phyloP scores from a whole-genome alignment of 2,113 vertebrate species.

The Cranoglanis bouderius region DNA sequence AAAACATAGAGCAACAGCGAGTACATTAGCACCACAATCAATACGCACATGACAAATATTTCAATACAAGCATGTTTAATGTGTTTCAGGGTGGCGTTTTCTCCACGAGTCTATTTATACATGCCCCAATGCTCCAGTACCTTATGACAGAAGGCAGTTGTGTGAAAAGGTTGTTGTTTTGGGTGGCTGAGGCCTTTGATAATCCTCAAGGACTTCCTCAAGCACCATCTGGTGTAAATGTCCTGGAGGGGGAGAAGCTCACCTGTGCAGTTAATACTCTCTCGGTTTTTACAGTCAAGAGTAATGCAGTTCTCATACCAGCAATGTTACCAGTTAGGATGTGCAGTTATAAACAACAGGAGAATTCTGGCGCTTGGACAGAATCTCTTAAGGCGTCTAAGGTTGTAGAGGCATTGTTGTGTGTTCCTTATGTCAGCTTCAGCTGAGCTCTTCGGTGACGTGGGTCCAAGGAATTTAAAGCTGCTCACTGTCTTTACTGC shows the following conservation, averaged over 20 bases:
- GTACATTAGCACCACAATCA: background rate
- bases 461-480: background rate
- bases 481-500: background rate
- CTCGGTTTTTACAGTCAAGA: background rate
- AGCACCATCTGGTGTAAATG: slow-evolving; percentile 6
- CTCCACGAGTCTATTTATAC: background rate
- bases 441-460: too few relatives aligned
- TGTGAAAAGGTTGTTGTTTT: background rate
- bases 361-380: background rate
- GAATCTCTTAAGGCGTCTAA: background rate
- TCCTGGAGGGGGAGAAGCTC: background rate
- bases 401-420: background rate
- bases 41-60: background rate
- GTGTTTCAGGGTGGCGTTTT: background rate
- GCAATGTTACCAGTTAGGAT: background rate
- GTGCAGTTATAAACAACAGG: background rate
- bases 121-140: background rate
- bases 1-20: background rate
- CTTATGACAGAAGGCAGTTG: background rate
- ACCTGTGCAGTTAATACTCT: background rate
- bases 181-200: background rate
- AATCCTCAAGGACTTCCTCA: background rate
- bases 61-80: background rate
- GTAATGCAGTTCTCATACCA: background rate
- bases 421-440: background rate